A percentile compares a stretch with the other conserved stretches of the same genome.
These are phyloP conservation scores for Xylota segnis DNA, from an alignment of 2,888 invertebrate genomes.

Conservation along the genomic window DNA sequence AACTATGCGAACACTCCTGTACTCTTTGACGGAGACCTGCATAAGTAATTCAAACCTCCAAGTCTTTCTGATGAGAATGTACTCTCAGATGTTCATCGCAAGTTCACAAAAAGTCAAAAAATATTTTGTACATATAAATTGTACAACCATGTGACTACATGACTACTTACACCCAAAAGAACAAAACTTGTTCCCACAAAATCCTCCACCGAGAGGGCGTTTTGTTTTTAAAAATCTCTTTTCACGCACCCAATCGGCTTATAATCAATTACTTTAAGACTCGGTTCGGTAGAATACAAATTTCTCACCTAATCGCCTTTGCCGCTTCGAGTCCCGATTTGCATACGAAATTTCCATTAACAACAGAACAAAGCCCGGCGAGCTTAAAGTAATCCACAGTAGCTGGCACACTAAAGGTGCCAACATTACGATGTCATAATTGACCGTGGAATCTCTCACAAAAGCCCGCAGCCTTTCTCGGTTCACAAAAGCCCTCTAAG, in stretches of 20 bases:
- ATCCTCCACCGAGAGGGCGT: not conserved
- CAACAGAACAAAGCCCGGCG: slow-evolving; percentile 28
- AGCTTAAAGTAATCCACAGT: slow-evolving; percentile 70
- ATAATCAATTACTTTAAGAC: slow-evolving; percentile 67
- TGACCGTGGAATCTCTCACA: slow-evolving; percentile 56
- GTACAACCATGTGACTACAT: too few species aligned
- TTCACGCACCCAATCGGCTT: slow-evolving; percentile 58
- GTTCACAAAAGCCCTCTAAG: slow-evolving; percentile 30
- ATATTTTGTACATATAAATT: too few species aligned
- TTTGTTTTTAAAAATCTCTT: slow-evolving; percentile 5
- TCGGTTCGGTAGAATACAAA: slow-evolving; percentile 19
- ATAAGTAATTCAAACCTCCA: too few species aligned
- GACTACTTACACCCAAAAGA: slow-evolving; percentile 8
- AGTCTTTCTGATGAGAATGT: too few species aligned
- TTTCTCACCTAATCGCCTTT: slow-evolving; percentile 38
- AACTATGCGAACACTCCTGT: too few species aligned
- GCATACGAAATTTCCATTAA: slow-evolving; percentile 36
- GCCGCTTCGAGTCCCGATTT: slow-evolving; percentile 52
- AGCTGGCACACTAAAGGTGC: slow-evolving; percentile 55
- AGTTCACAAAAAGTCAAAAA: too few species aligned
- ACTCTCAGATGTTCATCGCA: too few species aligned
- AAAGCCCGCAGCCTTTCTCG: slow-evolving; percentile 17
- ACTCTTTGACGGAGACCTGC: too few species aligned
- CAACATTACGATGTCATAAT: slow-evolving; percentile 70
- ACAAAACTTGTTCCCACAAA: not conserved